A percentile compares a stretch with the other conserved stretches of the same genome.
Conservation (phyloP, 2,888 invertebrate species). For the Pseudococcus viburni region DNA sequence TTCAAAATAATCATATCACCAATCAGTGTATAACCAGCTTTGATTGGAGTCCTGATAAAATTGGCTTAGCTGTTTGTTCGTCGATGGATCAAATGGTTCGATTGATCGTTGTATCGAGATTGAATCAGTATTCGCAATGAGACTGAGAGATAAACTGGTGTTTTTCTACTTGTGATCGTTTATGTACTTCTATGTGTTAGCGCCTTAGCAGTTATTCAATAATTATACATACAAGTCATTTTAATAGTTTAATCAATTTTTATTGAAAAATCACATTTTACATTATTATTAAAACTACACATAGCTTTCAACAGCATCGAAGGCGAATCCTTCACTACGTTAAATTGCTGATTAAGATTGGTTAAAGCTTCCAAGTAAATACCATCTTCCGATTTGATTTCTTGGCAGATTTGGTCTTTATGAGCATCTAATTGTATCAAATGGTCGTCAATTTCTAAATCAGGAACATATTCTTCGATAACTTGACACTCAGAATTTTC, state of each 20-base stretch:
- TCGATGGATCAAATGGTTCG: constrained; percentile 93
- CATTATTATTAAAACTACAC: constrained; percentile 4
- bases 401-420: background rate
- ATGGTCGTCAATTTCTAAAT: background rate
- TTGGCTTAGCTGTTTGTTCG: constrained; percentile 89
- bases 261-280: background rate
- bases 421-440: constrained; percentile 22
- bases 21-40: constrained; percentile 90
- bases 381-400: background rate
- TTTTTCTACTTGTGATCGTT: constrained; percentile 7
- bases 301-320: background rate
- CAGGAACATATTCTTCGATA: constrained; percentile 22
- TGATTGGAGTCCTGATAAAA: constrained; percentile 93
- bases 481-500: background rate
- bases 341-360: background rate
- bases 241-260: background rate
- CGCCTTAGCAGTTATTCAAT: background rate
- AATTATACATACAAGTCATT: background rate
- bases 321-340: background rate
- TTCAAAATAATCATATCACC: constrained; percentile 86
- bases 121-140: constrained; percentile 78
- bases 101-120: constrained; percentile 88
- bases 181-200: background rate
- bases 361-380: constrained; percentile 20
- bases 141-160: background rate